Base-by-base conservation (phyloP, 2,888 invertebrate genomes). In the Drosophila vallismaia region DNA sequence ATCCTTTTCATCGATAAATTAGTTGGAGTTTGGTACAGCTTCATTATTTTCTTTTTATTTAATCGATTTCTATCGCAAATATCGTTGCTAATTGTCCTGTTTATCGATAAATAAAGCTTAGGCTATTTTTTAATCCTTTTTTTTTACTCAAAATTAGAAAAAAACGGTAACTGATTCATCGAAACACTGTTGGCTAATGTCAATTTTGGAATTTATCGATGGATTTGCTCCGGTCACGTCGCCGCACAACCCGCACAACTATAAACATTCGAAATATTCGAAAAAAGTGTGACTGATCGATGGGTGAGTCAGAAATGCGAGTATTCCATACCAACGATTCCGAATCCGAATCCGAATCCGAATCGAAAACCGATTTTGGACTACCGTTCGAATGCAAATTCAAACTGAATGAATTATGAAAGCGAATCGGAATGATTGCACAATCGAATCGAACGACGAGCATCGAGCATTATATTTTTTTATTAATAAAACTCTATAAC, bases 401-500 rank as follows among this genome's bases (percentile, higher is more conserved):
- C 24, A 31, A 48, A 33, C 24, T 62, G 48, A 62, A 62, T 62
- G 60, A 31, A 60, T 42, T 62, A 55, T 55, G 59, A 10, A 29
- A 4, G 46, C 19, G 10, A 5, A 1, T 10, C 10, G 36, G 5
- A 12, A 31, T 36, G 31, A 62, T 62, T 62, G 60, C 60, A 62
- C 60, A 62, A 62, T 55, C 55, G 49, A 42, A 9, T 42, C 40
- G 7, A 24, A 9, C 29, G 52, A 26, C 42, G 53, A 29, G 8
- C 60, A 40, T 60, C 26, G 14, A 46, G 48, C 60, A 40, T 60
- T 60, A 60, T 60, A 60, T 40, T 60, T 62, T 60, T 60, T 48
- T 60, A 48, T 40, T 60, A 62, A 62, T 40, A 62, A 62, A 62
- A 48, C 63, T 31, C 48, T 38, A 62, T 62, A 62, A 62, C 48